Percentiles rank a stretch among this genome's conserved stretches.
These are phyloP conservation scores for Lacanobia wlatinum DNA, from an alignment of 2,888 invertebrate genomes.

Conservation along the genomic window DNA sequence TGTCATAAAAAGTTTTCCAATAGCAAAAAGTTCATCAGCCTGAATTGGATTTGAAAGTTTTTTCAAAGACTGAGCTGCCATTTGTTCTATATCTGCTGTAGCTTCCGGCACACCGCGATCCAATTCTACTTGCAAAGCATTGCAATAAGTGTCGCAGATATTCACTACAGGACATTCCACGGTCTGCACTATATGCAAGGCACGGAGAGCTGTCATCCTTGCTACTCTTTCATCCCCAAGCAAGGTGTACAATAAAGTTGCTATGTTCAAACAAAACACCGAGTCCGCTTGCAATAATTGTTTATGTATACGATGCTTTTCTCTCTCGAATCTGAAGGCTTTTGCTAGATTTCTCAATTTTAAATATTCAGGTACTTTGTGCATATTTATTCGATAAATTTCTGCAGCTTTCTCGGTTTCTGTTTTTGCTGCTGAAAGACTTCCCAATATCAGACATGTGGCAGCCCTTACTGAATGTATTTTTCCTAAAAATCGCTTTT, in stretches of 20 bases:
- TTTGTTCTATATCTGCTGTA: slow-evolving; percentile 80
- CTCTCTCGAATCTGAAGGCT: slow-evolving; percentile 70
- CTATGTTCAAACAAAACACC: slow-evolving; percentile 83
- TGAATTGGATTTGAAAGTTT: slow-evolving; percentile 77
- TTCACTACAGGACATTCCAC: slow-evolving; percentile 81
- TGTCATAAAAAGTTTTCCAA: slow-evolving; percentile 85
- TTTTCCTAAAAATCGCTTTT: slow-evolving; percentile 78
- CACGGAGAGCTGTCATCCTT: slow-evolving; percentile 76
- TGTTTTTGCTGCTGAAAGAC: slow-evolving; percentile 75
- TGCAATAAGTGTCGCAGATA: slow-evolving; percentile 86
- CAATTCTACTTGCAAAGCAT: slow-evolving; percentile 86
- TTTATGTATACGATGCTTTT: slow-evolving; percentile 74
- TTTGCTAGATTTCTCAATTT: slow-evolving; percentile 71
- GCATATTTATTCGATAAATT: slow-evolving; percentile 79
- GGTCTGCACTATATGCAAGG: slow-evolving; percentile 80
- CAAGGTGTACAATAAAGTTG: slow-evolving; percentile 79
- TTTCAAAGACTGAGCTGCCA: slow-evolving; percentile 77
- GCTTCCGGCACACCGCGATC: slow-evolving; percentile 80
- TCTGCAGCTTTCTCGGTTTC: slow-evolving; percentile 78
- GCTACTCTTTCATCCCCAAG: slow-evolving; percentile 79
- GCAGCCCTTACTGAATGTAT: slow-evolving; percentile 83
- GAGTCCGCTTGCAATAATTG: slow-evolving; percentile 77
- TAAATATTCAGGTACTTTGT: slow-evolving; percentile 76
- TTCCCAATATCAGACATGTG: slow-evolving; percentile 74
- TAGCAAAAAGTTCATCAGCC: slow-evolving; percentile 84